A percentile compares a stretch with the other conserved stretches of the same genome.
Conservation (phyloP, 2,113 vertebrate genomes). For the Chaenogobius annularis region DNA sequence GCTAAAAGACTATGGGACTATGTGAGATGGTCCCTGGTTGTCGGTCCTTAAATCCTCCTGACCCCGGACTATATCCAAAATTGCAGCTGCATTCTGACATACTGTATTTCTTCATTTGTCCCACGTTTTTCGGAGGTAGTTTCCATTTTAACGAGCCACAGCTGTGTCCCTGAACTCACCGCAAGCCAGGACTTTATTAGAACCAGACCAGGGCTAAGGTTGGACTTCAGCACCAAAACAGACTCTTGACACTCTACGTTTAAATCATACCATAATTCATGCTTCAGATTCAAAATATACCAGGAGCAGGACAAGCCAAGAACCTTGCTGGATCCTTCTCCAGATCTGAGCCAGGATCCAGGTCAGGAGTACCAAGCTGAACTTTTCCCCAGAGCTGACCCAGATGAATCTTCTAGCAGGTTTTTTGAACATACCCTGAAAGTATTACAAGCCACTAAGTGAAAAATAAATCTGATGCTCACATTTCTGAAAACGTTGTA, state of each 20-base stretch:
- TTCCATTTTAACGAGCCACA: slow-evolving; percentile 11
- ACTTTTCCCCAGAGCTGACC: too few relatives aligned
- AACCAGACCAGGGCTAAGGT: background rate
- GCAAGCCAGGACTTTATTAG: slow-evolving; percentile 8
- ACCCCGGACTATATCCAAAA: background rate
- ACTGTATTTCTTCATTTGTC: slow-evolving; percentile 7
- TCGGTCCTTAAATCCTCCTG: background rate
- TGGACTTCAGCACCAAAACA: background rate
- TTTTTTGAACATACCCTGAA: too few relatives aligned
- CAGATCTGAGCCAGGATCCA: too few relatives aligned
- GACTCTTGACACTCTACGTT: background rate
- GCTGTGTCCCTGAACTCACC: slow-evolving; percentile 10
- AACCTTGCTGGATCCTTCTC: too few relatives aligned
- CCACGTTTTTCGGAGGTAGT: background rate
- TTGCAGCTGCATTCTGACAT: background rate
- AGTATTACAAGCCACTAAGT: too few relatives aligned
- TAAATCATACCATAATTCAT: background rate
- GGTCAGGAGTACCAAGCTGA: too few relatives aligned
- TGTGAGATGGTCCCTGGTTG: background rate
- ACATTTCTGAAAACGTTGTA: too few relatives aligned
- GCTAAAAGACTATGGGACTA: background rate
- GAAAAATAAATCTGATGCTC: too few relatives aligned
- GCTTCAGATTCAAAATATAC: too few relatives aligned
- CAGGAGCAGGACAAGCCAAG: too few relatives aligned
- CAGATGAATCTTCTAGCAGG: too few relatives aligned